These are phyloP conservation scores for Nephrotoma guestfalica DNA, from an alignment of 2,888 invertebrate species.

Conservation along the genomic window DNA sequence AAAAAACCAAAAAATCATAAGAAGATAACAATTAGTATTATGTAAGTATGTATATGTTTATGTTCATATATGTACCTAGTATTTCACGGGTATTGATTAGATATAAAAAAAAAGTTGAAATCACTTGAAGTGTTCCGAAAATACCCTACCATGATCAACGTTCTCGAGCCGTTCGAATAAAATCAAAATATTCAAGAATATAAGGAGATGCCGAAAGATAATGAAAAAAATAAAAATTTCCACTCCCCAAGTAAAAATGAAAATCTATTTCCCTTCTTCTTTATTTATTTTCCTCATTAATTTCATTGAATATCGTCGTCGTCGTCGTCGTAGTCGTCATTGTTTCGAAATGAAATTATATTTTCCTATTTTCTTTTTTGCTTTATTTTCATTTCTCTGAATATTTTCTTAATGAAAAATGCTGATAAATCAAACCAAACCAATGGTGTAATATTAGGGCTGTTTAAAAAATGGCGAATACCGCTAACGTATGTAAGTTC, in stretches of 20 bases:
- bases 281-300: neutral
- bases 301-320: constrained; percentile 4
- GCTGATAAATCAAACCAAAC: neutral
- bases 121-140: neutral
- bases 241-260: neutral
- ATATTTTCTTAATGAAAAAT: neutral
- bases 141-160: neutral
- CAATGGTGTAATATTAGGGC: neutral
- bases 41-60: neutral
- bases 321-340: constrained; percentile 6
- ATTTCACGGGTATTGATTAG: neutral
- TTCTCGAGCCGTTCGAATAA: neutral
- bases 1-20: neutral
- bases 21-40: neutral
- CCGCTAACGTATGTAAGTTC: neutral
- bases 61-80: neutral
- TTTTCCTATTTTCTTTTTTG: neutral
- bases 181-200: neutral
- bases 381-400: neutral
- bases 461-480: neutral
- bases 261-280: neutral
- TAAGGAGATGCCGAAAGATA: neutral
- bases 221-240: neutral
- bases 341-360: constrained; percentile 7
- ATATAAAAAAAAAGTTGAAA: neutral